Percentiles rank a stretch among this genome's conserved stretches.
Conservation (phyloP, 1,140 invertebrate species). For the Andrena cerasifolii region DNA sequence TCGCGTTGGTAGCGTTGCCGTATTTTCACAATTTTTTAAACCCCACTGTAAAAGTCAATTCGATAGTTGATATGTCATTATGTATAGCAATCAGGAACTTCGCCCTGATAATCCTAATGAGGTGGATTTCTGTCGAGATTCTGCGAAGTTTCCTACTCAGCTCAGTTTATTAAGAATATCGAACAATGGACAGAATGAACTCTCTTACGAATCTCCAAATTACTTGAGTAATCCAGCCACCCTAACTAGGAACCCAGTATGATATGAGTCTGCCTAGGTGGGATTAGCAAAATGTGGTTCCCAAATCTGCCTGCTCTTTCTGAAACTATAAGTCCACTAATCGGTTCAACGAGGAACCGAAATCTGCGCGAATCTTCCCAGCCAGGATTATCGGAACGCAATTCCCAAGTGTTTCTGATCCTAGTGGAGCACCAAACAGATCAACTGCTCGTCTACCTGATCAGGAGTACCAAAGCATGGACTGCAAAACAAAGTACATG, state of each 20-base stretch:
- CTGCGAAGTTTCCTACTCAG: too few relatives aligned
- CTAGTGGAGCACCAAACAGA: not conserved
- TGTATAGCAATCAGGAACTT: too few relatives aligned
- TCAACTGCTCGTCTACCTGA: not conserved
- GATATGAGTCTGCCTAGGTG: not conserved
- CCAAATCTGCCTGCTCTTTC: not conserved
- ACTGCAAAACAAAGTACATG: too few relatives aligned
- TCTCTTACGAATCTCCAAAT: not conserved
- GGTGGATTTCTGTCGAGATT: not conserved
- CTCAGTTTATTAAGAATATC: too few relatives aligned
- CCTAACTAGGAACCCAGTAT: not conserved
- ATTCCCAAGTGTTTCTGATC: not conserved
- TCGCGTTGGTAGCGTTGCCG: too few relatives aligned
- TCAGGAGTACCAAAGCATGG: not conserved
- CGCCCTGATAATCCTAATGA: too few relatives aligned
- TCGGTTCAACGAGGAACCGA: not conserved
- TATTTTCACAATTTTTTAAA: too few relatives aligned
- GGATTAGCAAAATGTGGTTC: conserved; percentile 3
- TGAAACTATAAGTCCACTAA: not conserved
- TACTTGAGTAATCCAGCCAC: not conserved
- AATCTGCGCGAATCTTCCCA: not conserved
- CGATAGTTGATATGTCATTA: too few relatives aligned
- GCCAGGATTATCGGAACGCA: not conserved
- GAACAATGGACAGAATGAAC: not conserved
- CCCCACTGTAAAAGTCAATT: too few relatives aligned